Evolutionary conservation across 2,113 vertebrate species (phyloP).

Genomic region (Burhinus oedicnemus): DNA sequence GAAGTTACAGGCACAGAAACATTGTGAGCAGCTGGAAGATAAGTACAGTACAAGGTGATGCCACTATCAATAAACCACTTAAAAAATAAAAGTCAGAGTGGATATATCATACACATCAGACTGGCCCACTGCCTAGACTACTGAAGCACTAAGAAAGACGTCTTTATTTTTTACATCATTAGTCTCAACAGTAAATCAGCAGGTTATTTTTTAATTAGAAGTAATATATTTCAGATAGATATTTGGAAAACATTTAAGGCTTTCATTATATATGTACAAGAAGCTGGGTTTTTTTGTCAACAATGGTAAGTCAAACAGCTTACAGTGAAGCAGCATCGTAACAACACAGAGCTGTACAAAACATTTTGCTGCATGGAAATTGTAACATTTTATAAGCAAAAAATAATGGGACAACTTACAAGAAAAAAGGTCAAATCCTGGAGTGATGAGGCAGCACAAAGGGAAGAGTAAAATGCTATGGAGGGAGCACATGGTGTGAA

Average conservation of each 20-base stretch:
- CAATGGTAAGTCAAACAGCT: not conserved
- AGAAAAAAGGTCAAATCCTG: not conserved
- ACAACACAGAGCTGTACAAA: not conserved
- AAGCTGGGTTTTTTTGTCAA: not conserved
- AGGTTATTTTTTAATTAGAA: constrained; percentile 18
- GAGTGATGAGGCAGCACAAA: not conserved
- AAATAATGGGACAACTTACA: not conserved
- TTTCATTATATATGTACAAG: not conserved
- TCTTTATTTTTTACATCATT: not conserved
- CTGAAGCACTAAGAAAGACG: not conserved
- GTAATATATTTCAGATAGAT: not conserved
- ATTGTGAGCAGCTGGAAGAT: not conserved
- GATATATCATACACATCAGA: not conserved
- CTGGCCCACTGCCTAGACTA: not conserved
- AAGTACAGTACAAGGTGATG: not conserved
- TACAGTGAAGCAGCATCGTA: not conserved
- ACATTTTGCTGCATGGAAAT: not conserved
- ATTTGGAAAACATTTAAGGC: not conserved
- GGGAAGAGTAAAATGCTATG: not conserved
- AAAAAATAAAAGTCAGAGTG: not conserved
- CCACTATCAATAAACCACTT: not conserved
- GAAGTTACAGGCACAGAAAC: not conserved
- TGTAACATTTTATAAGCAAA: not conserved
- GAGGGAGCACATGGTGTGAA: not conserved
- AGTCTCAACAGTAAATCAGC: not conserved